Evolutionary conservation across 1,140 invertebrate species (phyloP).

Genomic region (Bactericera cockerelli): DNA sequence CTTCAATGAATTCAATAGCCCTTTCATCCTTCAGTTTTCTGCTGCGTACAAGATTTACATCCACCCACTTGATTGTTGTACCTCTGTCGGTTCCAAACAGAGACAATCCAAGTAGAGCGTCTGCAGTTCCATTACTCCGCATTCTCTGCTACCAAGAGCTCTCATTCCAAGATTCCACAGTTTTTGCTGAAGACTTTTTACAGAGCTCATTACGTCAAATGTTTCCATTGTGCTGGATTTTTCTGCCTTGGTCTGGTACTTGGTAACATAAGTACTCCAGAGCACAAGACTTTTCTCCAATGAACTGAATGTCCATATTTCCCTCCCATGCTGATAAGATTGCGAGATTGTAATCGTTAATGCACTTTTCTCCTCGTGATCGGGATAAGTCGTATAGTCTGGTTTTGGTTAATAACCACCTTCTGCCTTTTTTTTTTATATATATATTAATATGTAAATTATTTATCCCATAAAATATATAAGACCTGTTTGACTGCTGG

Average conservation of each 20-base stretch:
- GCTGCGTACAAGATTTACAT: constrained; percentile 21
- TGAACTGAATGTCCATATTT: constrained; percentile 22
- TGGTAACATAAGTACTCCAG: constrained; percentile 17
- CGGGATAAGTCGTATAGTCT: constrained; percentile 26
- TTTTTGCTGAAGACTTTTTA: constrained; percentile 14
- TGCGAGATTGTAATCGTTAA: constrained; percentile 20
- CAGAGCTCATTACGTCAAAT: constrained; percentile 19
- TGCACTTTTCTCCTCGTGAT: constrained; percentile 18
- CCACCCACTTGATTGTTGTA: constrained; percentile 22
- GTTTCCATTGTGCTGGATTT: constrained; percentile 16
- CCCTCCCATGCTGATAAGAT: constrained; percentile 21
- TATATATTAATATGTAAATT: no score
- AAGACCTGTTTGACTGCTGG: no score
- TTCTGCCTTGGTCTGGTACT: constrained; percentile 22
- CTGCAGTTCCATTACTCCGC: constrained; percentile 20
- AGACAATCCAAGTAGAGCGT: constrained; percentile 18
- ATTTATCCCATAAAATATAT: no score
- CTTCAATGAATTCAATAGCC: constrained; percentile 18
- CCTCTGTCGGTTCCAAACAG: constrained; percentile 20
- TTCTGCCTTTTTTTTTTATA: no score
- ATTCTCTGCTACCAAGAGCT: constrained; percentile 19
- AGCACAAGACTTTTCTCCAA: constrained; percentile 17
- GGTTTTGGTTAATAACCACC: no score
- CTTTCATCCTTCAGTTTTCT: constrained; percentile 19
- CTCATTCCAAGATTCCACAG: constrained; percentile 20